Base-by-base conservation (phyloP, 2,888 invertebrate genomes). In the Lasioglossum oenotherae region DNA sequence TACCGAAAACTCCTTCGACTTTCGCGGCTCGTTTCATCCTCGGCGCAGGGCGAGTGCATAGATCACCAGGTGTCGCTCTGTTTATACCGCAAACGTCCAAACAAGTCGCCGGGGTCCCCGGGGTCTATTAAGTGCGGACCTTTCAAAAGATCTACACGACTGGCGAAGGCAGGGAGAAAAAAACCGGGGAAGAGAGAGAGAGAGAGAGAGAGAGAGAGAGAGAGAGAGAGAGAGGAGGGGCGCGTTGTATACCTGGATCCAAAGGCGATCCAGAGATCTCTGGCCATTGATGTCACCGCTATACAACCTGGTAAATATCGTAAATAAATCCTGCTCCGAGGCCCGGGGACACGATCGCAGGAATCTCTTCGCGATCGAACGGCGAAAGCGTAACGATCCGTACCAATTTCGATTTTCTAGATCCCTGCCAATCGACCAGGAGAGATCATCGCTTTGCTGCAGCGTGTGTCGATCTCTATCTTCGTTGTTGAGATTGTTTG, bases 41-140 rank as follows among this genome's bases (percentile, higher is more conserved):
- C n/a, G 64, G 38, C 84, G 38, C 84, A 14, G 79, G 74, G 75
- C 86, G 85, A 84, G 77, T 80, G 89, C 93, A 94, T 95, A 94
- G 92, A 95, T 95, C 95, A 95, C 93, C 92, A 92, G 93, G 93
- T 95, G 95, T 95, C 94, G 93, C 93, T 93, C 92, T 95, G 95
- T 95, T 95, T 95, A 91, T 90, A 95, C 95, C 95, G 87, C 95
- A 95, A 95, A 95, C 94, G 94, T 94, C 94, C 93, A 95, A 95
- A 95, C 94, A 95, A 92, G 92, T 92, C 91, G 91, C 92, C 87
- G 53, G 89, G 89, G 90, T 92, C 92, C 91, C 88, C 85, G 76
- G 91, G 92, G 91, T 95, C 94, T 94, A 94, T 95, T 95, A 95
- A 94, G 93, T 92, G 92, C 89, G 88, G 92, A 87, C 90, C 88